Evolutionary conservation across 2,888 invertebrate species (phyloP), one percentile per base, ranked within the genome.

Genomic region (Phengaris alcon): DNA sequence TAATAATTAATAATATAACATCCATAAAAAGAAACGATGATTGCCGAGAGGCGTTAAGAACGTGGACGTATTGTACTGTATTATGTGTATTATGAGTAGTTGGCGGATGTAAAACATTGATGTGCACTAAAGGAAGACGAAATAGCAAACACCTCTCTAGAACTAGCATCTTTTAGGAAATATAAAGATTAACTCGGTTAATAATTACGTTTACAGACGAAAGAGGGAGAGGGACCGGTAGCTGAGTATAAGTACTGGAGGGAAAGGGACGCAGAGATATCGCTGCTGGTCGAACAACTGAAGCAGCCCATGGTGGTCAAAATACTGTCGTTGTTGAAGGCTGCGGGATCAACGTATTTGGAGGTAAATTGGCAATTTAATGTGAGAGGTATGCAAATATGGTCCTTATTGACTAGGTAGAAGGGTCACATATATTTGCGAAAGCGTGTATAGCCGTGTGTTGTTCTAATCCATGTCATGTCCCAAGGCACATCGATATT

Each of bases 161-260:
- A 22, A 35, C 35, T 35, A 3, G 4, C 35, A 0, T 35, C 35
- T 35, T 35, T 35, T 35, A 35, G 4, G 1, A 4, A 35, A 35
- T 35, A 35, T 35, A 35, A 35, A 35, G 1, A 35, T 35, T 35
- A 4, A 35, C 35, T 35, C 3, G 4, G 35, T 35, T 3, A 35
- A 35, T 35, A 35, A 35, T 35, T 35, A 22, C 22, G 22, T 72
- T 51, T 15, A 22, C 51, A 90, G 90, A 88, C 93, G 76, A 94
- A 95, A 0, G 94, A 95, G 70, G 97, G 96, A 0, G 95, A 96
- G 77, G 97, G 97, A 0, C 98, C 98, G 0, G 94, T 98, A 75
- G 96, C 97, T 0, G 98, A 98, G 85, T 97, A 97, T 83, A 96
- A 96, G 77, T 97, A 97, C 82, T 98, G 98, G 98, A 95, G 96